Percentiles rank a stretch among this genome's conserved stretches.
Conservation (phyloP, 2,888 invertebrate species). For the Aphodius granarius region DNA sequence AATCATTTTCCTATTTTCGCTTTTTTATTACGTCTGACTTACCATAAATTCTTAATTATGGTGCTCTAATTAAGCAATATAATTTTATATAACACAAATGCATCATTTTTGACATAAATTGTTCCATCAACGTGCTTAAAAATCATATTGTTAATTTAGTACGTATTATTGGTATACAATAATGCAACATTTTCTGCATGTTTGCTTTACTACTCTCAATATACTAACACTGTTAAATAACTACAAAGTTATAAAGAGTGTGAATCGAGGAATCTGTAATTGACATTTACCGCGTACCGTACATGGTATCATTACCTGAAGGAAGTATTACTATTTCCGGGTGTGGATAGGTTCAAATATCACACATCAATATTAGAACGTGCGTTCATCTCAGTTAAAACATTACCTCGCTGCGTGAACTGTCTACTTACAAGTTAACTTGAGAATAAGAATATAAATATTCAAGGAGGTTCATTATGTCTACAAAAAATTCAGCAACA, state of each 20-base stretch:
- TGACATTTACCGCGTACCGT: neutral
- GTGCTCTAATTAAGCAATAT: neutral
- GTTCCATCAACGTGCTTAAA: too few relatives aligned
- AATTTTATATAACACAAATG: too few relatives aligned
- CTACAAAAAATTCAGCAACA: too few relatives aligned
- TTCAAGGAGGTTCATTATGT: too few relatives aligned
- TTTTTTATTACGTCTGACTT: neutral
- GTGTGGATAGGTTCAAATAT: neutral
- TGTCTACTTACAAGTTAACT: neutral
- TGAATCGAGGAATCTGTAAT: neutral
- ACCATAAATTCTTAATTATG: neutral
- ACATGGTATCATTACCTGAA: neutral
- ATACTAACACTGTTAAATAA: neutral
- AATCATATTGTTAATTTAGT: too few relatives aligned
- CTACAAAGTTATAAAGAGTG: neutral
- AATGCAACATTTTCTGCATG: too few relatives aligned
- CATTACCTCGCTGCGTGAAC: neutral
- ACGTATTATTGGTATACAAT: too few relatives aligned
- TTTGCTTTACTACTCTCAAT: too few relatives aligned
- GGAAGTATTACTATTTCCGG: neutral
- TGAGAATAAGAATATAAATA: neutral
- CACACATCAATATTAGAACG: neutral
- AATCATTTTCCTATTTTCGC: neutral
- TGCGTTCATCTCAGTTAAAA: too few relatives aligned
- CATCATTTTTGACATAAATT: too few relatives aligned